phyloP scores from a whole-genome alignment of 2,113 vertebrate genomes.

The Rhineura floridana region DNA sequence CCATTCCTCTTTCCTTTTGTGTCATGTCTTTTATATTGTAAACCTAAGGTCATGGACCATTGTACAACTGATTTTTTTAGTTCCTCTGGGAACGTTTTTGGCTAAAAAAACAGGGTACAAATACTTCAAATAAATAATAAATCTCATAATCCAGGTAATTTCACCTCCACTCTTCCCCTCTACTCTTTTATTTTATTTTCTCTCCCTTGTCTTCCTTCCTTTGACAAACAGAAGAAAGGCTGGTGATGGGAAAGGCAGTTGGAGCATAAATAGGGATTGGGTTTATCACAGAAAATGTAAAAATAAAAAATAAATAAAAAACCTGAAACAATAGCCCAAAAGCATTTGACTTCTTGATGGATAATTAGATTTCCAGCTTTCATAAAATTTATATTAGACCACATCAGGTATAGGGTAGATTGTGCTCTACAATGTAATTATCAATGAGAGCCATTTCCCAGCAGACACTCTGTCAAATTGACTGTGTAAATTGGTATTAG shows the following conservation, averaged over 20 bases:
- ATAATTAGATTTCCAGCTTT: constrained; percentile 8
- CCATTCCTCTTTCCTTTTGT: no score
- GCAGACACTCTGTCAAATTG: constrained; percentile 19
- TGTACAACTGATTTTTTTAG: no score
- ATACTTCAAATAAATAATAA: no score
- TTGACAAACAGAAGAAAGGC: neutral
- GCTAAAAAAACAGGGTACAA: no score
- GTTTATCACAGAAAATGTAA: constrained; percentile 4
- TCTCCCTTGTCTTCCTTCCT: neutral
- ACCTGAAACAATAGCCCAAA: constrained; percentile 4
- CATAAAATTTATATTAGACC: neutral
- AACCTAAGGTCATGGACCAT: no score
- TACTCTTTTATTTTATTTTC: neutral
- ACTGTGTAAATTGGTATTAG: neutral
- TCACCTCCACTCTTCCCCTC: neutral
- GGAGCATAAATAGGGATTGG: neutral
- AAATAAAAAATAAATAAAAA: neutral
- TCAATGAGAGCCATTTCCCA: constrained; percentile 23
- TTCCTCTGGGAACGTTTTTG: no score
- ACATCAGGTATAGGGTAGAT: constrained; percentile 30
- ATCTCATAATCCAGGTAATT: no score
- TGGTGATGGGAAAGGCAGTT: neutral
- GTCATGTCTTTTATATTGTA: no score
- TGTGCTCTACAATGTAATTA: neutral
- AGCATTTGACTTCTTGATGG: neutral